A percentile compares a stretch with the other conserved stretches of the same genome.
These are phyloP conservation scores for Drosophila neotestacea DNA, from an alignment of 2,888 invertebrate genomes.

Conservation along the genomic window DNA sequence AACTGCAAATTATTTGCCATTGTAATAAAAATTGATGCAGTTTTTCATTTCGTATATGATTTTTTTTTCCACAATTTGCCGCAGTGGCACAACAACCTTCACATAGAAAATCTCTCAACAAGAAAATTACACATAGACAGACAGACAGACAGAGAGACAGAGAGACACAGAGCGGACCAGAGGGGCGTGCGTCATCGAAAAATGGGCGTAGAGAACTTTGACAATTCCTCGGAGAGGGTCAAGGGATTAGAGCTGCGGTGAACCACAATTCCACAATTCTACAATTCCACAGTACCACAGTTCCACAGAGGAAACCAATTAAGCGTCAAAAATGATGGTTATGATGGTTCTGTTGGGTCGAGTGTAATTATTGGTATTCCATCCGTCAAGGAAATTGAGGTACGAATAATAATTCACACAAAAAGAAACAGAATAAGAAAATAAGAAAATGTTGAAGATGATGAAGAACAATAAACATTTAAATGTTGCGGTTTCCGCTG, in stretches of 20 bases:
- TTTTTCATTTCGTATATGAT: conserved; percentile 39
- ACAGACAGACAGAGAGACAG: conserved; percentile 5
- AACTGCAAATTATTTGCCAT: conserved; percentile 78
- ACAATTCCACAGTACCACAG: conserved; percentile 10
- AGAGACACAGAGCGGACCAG: conserved; percentile 12
- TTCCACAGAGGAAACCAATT: conserved; percentile 44
- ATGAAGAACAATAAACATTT: conserved; percentile 24
- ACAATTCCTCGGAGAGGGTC: conserved; percentile 58
- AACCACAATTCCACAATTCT: conserved; percentile 32
- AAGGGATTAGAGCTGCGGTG: conserved; percentile 63
- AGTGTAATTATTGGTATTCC: conserved; percentile 58
- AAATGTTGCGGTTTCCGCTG: conserved; percentile 70
- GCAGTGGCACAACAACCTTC: conserved; percentile 76
- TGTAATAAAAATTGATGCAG: conserved; percentile 68
- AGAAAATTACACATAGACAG: conserved; percentile 77
- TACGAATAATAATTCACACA: conserved; percentile 23
- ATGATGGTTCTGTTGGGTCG: conserved; percentile 28
- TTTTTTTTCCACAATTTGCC: conserved; percentile 54
- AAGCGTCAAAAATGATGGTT: conserved; percentile 63
- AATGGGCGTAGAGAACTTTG: conserved; percentile 52
- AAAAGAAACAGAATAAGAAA: conserved; percentile 11
- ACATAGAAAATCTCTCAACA: conserved; percentile 84
- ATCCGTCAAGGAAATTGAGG: conserved; percentile 63
- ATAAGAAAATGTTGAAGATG: conserved; percentile 1
- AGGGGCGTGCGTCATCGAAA: conserved; percentile 31